Evolutionary conservation across 2,888 invertebrate species (phyloP).

Genomic region (Aleiodes testaceus): DNA sequence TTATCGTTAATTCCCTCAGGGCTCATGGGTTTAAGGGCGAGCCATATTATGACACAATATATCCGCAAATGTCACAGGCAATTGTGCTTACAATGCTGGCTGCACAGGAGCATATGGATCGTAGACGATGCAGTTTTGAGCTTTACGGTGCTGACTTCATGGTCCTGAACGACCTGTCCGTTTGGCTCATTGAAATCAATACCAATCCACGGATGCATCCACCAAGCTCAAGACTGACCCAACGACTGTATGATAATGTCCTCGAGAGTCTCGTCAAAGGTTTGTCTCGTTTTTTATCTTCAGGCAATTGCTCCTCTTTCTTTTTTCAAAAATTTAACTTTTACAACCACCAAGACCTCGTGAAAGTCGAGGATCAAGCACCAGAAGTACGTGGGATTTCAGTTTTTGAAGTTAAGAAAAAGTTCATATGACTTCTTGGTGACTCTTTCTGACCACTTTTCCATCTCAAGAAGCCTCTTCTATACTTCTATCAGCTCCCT

Average conservation of each 20-base stretch:
- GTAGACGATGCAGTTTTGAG: slow-evolving; percentile 86
- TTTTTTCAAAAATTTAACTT: neutral
- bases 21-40: slow-evolving; percentile 78
- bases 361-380: neutral
- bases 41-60: slow-evolving; percentile 78
- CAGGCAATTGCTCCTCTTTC: neutral
- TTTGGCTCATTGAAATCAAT: slow-evolving; percentile 95
- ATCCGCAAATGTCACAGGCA: slow-evolving; percentile 88
- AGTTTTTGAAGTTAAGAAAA: slow-evolving; percentile 5
- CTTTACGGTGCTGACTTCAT: slow-evolving; percentile 93
- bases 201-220: slow-evolving; percentile 88
- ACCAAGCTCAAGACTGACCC: slow-evolving; percentile 87
- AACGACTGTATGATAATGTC: slow-evolving; percentile 85
- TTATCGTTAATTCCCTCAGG: slow-evolving; percentile 65
- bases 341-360: neutral
- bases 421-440: slow-evolving; percentile 29
- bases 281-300: slow-evolving; percentile 58
- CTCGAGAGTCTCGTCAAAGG: slow-evolving; percentile 92
- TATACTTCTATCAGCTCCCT: slow-evolving; percentile 14
- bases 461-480: slow-evolving; percentile 15
- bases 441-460: slow-evolving; percentile 15
- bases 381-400: neutral
- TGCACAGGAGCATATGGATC: slow-evolving; percentile 82
- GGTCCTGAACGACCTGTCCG: slow-evolving; percentile 86
- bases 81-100: slow-evolving; percentile 87